phyloP scores from a whole-genome alignment of 2,797 vertebrate species.

The Malacoctenus gilli region DNA sequence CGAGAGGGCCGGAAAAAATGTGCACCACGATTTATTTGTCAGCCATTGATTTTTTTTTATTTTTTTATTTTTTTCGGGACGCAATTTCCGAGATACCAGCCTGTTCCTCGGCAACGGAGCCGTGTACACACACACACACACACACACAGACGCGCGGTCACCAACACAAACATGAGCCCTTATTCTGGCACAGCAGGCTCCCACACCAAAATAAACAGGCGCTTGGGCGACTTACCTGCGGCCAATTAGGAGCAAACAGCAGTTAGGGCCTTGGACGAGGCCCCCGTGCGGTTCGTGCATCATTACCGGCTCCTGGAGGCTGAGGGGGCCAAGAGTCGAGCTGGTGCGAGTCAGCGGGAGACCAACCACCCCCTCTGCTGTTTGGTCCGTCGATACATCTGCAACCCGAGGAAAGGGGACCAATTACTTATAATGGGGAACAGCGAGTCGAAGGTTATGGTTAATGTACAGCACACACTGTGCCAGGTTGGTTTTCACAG shows the following conservation, averaged over 20 bases:
- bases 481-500: too few species aligned
- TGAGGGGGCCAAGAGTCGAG: slow-evolving; percentile 37
- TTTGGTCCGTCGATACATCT: slow-evolving; percentile 17
- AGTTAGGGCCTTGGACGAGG: slow-evolving; percentile 32
- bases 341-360: slow-evolving; percentile 29
- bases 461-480: too few species aligned
- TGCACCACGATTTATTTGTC: background rate
- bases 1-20: slow-evolving; percentile 7
- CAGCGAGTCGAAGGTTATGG: too few species aligned
- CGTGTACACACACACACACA: slow-evolving; percentile 17
- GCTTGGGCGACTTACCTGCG: slow-evolving; percentile 46
- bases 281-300: slow-evolving; percentile 48
- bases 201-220: slow-evolving; percentile 32
- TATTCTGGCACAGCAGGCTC: slow-evolving; percentile 28
- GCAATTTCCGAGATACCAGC: background rate
- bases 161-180: slow-evolving; percentile 35
- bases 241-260: slow-evolving; percentile 52
- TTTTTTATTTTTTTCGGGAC: background rate
- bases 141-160: slow-evolving; percentile 24
- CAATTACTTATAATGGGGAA: too few species aligned
- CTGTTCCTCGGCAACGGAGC: slow-evolving; percentile 16
- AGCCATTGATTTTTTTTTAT: slow-evolving; percentile 24
- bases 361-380: slow-evolving; percentile 41
- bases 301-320: slow-evolving; percentile 39
- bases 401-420: too few species aligned